Evolutionary conservation across 2,113 vertebrate species (phyloP), one percentile per base, ranked within the genome.

Genomic region (Capricornis sumatraensis): DNA sequence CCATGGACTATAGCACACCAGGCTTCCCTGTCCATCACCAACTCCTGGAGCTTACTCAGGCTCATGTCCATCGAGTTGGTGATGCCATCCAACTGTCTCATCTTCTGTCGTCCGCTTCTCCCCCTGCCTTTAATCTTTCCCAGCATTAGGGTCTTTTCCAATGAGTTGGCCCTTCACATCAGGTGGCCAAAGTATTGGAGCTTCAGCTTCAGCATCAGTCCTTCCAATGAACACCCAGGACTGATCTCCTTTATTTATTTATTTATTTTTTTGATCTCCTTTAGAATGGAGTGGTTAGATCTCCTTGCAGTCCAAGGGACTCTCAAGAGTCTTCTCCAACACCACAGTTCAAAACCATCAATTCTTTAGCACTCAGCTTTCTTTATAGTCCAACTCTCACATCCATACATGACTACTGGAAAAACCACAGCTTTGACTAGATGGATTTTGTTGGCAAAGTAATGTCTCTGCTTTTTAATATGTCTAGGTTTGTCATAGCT

Each of bases 141-240:
- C 19, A 71, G 67, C 67, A 71, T 71, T 21, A 71, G 17, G n/a
- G 67, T 6, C 10, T 36, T 71, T 71, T 71, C 67, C n/a, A 71
- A 23, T 40, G 67, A 71, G 19, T 12, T 71, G 67, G 67, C n/a
- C 12, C 5, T 71, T 71, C n/a, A 13, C 17, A 71, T 71, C n/a
- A 40, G n/a, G 19, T 40, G 2, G 67, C n/a, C 67, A 71, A 71
- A 71, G 19, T 23, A 6, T 3, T 40, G n/a, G 19, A 0, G 9
- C n/a, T 71, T 71, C 67, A 71, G n/a, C 19, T 71, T 71, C n/a
- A 71, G 67, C 67, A 71, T 71, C 67, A 40, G 10, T 71, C n/a
- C 19, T 71, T 71, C n/a, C 1, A 71, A 23, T 23, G 10, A 40
- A 71, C 0, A 23, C 0, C 1, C 19, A 40, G 36, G 21, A 40